Evolutionary conservation across 1,140 invertebrate genomes (phyloP), one percentile per base, ranked within the genome.

Genomic region (Telenomus remus): DNA sequence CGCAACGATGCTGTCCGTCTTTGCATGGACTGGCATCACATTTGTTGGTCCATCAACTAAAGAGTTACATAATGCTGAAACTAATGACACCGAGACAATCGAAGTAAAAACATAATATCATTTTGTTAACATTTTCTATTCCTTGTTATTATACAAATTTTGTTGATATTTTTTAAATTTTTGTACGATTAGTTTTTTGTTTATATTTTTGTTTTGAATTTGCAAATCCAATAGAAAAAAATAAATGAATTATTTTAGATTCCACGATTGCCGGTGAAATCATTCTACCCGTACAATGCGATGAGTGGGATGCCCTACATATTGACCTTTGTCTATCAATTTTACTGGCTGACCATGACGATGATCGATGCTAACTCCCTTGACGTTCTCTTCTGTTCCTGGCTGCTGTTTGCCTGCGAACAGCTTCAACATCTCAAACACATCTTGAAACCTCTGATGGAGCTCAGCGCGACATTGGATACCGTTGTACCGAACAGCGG

Each of bases 401-500:
- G 94, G 92, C 79, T 95, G 42, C 91, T 95, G 33, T 95, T 94
- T 72, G 93, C 94, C 0, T 95, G 94, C 75, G 94, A 95, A 78
- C 94, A 95, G 79, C 83, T 95, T 9, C 92, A 94, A 80, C 94
- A 95, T 87, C 84, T 95, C 5, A 95, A 95, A 77, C 92, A 93
- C 46, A 95, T 95, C 43, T 92, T 95, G 92, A 94, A 94, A 73
- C 94, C 94, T 0, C 82, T 95, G 15, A 95, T 95, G 92, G 94
- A 95, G 78, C 89, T 95, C 0, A 95, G 93, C 12, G 93, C 94
- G 0, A 92, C 93, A 0, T 83, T 95, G 68, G 94, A 95, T 76
- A 94, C 93, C 0, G 93, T 94, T 72, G 90, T 94, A 12, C 94
- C 93, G 0, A 93, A 95, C 80, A 94, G 93, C 34, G 91, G 92